Evolutionary conservation across 2,888 invertebrate genomes (phyloP), one percentile per base, ranked within the genome.

Genomic region (Dermolepida albohirtum): DNA sequence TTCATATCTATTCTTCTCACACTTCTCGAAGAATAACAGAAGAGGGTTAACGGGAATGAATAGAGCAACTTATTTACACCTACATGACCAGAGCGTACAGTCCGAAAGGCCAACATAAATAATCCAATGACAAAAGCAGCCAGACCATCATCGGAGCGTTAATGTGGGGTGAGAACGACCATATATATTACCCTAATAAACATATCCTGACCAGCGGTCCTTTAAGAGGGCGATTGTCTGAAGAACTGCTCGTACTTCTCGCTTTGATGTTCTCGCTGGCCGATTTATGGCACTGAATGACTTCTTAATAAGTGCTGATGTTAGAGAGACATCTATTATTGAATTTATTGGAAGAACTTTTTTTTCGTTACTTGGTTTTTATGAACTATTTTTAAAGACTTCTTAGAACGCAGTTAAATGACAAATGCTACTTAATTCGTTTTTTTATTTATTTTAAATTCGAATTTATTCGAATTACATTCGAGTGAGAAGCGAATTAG

Each of bases 151-250:
- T 51, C 67, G 54, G 27, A 54, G 17, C 40, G 17, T 50, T 29
- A 64, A 39, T 50, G 34, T 34, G 34, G 34, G 34, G 34, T 34
- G 34, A 34, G 34, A 34, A 34, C n/a, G 59, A 41, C 64, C 54
- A 12, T 22, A 66, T 67, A 67, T 67, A 63, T 67, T 34, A 52
- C 67, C 67, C 52, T 63, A 67, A 67, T 67, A 67, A 67, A 67
- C 67, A 67, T 63, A 67, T 67, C 67, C 50, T 67, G 47, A 27
- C 40, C 67, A 67, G 54, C 47, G 67, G 62, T 49, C 39, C 62
- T 40, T 67, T 54, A 47, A 62, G 54, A 39, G 49, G 71, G 69
- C 69, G 67, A 71, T 71, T 69, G 71, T 71, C 71, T 69, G 67
- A 68, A 70, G 70, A 68, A 64, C 64, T 70, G 17, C 22, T 22